phyloP scores from a whole-genome alignment of 2,113 vertebrate species.

The Labrus mixtus region DNA sequence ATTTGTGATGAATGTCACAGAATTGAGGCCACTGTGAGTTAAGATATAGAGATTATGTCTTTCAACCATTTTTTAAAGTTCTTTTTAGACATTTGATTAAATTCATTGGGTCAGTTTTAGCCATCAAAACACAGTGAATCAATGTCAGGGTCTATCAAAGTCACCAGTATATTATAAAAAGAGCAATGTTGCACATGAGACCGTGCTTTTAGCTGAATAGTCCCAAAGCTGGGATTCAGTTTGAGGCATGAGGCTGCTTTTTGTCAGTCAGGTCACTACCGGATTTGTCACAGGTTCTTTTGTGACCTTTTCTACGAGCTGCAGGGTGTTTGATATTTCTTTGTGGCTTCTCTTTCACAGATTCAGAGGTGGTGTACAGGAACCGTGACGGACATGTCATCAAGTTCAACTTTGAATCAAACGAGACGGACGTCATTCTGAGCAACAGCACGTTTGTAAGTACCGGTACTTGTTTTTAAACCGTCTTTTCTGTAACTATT shows the following conservation, averaged over 20 bases:
- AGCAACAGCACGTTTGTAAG: constrained; percentile 95
- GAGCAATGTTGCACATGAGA: too few relatives aligned
- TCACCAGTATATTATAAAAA: not conserved
- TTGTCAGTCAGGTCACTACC: too few relatives aligned
- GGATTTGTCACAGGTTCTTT: not conserved
- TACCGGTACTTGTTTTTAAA: not conserved
- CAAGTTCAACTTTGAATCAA: constrained; percentile 90
- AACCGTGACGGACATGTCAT: constrained; percentile 91
- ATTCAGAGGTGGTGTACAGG: constrained; percentile 92
- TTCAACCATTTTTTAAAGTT: not conserved
- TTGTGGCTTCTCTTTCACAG: constrained; percentile 80
- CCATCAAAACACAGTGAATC: not conserved
- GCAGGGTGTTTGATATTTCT: not conserved
- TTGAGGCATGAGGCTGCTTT: too few relatives aligned
- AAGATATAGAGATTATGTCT: not conserved
- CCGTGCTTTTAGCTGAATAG: too few relatives aligned
- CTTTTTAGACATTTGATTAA: not conserved
- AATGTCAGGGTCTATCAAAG: not conserved
- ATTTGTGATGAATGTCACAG: not conserved
- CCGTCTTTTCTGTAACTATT: not conserved
- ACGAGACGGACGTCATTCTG: constrained; percentile 89
- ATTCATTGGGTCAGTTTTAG: not conserved
- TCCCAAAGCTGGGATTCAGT: too few relatives aligned
- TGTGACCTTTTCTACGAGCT: too few relatives aligned
- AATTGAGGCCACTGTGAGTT: too few relatives aligned